Evolutionary conservation across 2,797 vertebrate genomes (phyloP), one percentile per base, ranked within the genome.

Genomic region (Acanthurus lineatus): DNA sequence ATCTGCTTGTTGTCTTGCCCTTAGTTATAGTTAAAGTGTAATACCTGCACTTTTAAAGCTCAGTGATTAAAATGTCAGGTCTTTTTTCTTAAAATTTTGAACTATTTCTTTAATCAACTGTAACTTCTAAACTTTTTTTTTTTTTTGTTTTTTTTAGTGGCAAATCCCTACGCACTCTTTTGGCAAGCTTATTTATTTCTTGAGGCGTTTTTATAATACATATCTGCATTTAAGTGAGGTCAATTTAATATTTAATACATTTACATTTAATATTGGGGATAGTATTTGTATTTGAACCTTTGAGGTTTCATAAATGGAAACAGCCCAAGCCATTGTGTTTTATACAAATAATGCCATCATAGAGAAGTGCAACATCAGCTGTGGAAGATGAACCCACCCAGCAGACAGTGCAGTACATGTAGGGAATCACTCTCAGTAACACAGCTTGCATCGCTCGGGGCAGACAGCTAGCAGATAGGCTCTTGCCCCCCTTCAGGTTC

Each of bases 401-500:
- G 52, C 52, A 52, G 66, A 82, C 70, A 76, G 52, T 59, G 74
- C 65, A 65, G 79, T 67, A 28, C 80, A 83, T 70, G 76, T 78
- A 72, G 75, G 76, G 73, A 77, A 78, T 87, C 85, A 74, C 68
- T 84, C 81, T 73, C 44, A 67, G 78, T 74, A 84, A 72, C 72
- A 78, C 76, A 76, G 63, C 78, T 65, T 74, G 67, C 82, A 75
- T 86, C 58, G 47, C 72, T 82, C 44, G 62, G 64, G 66, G 73
- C 67, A 84, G 85, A 89, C 87, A 90, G 73, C 54, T 17, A 88
- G 74, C 64, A 86, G 78, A 87, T 81, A 91, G 82, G 51, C 84
- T 87, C 58, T 56, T 53, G 47, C 69, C 49, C 77, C 54, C 61
- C 25, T 85, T 82, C 71, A 58, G 76, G 73, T 52, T 86, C 72